Evolutionary conservation across 2,888 invertebrate genomes (phyloP).

Genomic region (Vesta saturnalis): DNA sequence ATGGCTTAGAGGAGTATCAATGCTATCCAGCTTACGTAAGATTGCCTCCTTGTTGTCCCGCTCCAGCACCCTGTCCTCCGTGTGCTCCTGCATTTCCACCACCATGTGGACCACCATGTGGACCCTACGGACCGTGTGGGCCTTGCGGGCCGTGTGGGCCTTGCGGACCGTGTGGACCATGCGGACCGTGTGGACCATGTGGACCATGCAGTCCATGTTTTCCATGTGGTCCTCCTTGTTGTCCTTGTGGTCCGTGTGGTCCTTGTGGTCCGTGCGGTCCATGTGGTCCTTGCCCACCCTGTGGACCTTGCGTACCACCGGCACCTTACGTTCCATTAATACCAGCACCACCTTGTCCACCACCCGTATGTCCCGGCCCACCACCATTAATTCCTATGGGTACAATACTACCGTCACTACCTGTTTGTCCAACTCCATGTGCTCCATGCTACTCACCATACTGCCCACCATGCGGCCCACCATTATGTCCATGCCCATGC

Average conservation of each 20-base stretch:
- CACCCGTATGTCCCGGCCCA: constrained; percentile 36
- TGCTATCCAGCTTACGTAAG: constrained; percentile 46
- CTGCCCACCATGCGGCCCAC: constrained; percentile 30
- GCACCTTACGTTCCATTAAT: constrained; percentile 39
- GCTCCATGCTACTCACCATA: constrained; percentile 42
- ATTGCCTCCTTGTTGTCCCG: constrained; percentile 28
- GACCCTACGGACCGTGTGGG: constrained; percentile 61
- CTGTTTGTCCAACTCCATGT: constrained; percentile 38
- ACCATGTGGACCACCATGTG: constrained; percentile 65
- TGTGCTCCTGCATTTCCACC: constrained; percentile 60
- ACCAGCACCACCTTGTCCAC: constrained; percentile 38
- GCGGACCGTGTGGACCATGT: constrained; percentile 61
- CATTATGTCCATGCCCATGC: constrained; percentile 48
- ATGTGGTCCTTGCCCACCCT: constrained; percentile 36
- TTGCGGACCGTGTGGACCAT: constrained; percentile 44
- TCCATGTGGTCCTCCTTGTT: constrained; percentile 51
- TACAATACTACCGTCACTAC: constrained; percentile 37
- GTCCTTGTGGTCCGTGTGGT: constrained; percentile 61
- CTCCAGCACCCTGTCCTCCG: background rate
- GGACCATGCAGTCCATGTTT: constrained; percentile 54
- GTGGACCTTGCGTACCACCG: constrained; percentile 49
- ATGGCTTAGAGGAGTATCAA: constrained; percentile 56
- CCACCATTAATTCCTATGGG: constrained; percentile 41
- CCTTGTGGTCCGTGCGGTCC: constrained; percentile 62
- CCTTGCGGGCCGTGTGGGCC: constrained; percentile 54